phyloP scores from a whole-genome alignment of 2,797 vertebrate species.

The Sebastes itinus region DNA sequence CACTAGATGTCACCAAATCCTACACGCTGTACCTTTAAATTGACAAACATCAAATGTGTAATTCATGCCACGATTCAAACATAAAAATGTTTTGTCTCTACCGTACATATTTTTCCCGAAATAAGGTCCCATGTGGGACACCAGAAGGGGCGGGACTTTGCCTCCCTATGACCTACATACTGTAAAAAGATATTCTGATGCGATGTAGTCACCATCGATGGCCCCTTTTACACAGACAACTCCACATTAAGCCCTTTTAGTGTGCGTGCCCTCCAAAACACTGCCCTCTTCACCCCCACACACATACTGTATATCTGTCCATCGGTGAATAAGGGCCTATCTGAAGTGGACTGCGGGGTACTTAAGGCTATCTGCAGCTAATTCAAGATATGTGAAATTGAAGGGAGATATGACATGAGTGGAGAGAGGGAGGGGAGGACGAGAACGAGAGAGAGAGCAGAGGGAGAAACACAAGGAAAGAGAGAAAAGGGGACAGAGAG shows the following conservation, averaged over 20 bases:
- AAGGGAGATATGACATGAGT: slow-evolving; percentile 78
- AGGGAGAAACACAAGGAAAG: slow-evolving; percentile 8
- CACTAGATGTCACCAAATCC: too few species aligned
- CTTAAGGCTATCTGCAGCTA: slow-evolving; percentile 81
- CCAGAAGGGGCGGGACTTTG: too few species aligned
- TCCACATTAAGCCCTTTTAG: slow-evolving; percentile 39
- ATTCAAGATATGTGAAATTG: slow-evolving; percentile 85
- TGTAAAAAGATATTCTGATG: neutral
- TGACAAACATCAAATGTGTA: too few species aligned
- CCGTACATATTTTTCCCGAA: too few species aligned
- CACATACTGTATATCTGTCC: slow-evolving; percentile 62
- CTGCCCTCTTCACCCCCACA: slow-evolving; percentile 20
- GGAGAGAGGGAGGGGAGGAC: slow-evolving; percentile 29
- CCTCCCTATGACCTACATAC: neutral
- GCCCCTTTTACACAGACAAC: slow-evolving; percentile 14
- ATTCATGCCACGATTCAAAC: too few species aligned
- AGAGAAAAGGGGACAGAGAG: slow-evolving; percentile 1
- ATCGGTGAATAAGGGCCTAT: slow-evolving; percentile 74
- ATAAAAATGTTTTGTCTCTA: too few species aligned
- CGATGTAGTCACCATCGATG: neutral
- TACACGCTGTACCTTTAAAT: too few species aligned
- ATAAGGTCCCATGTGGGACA: too few species aligned
- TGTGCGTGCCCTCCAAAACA: slow-evolving; percentile 51
- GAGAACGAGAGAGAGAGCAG: slow-evolving; percentile 2
- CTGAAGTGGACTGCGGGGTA: slow-evolving; percentile 73